Evolutionary conservation across 1,140 invertebrate species (phyloP).

Genomic region (Aphelinus atriplicis): DNA sequence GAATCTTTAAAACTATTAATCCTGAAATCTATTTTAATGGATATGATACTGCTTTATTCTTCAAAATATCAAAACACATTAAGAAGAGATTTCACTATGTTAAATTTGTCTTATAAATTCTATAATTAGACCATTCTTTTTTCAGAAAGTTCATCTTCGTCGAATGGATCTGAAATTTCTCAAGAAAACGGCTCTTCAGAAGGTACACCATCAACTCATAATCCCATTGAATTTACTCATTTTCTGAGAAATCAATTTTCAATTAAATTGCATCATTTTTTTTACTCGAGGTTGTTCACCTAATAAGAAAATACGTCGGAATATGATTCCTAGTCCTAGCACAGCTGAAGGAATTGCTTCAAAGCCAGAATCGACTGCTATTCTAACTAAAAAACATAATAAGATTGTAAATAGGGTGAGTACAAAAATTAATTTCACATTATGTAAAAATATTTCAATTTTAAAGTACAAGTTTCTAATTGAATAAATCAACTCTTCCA

Average conservation of each 20-base stretch:
- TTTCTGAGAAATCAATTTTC: not conserved
- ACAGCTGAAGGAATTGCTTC: constrained; percentile 63
- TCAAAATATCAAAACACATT: no score
- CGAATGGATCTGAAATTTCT: constrained; percentile 42
- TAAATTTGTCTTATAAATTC: no score
- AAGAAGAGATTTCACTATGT: no score
- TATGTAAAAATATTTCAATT: constrained; percentile 18
- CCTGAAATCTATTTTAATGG: no score
- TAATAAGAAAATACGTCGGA: constrained; percentile 57
- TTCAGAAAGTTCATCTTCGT: constrained; percentile 8
- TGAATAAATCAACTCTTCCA: constrained; percentile 12
- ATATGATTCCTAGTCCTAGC: constrained; percentile 62
- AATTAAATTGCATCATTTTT: not conserved
- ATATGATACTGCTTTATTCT: no score
- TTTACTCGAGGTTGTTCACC: constrained; percentile 30
- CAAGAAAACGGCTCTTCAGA: no score
- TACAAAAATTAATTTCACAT: constrained; percentile 5
- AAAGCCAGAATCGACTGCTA: constrained; percentile 64
- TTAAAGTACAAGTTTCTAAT: constrained; percentile 16
- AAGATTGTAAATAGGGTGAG: not conserved
- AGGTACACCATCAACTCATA: no score
- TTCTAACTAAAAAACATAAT: constrained; percentile 53
- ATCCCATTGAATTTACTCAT: no score
- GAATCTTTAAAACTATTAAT: not conserved
- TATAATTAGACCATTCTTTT: not conserved